These are phyloP conservation scores for Temnothorax rugatulus DNA, from an alignment of 2,888 invertebrate genomes.

Conservation along the genomic window DNA sequence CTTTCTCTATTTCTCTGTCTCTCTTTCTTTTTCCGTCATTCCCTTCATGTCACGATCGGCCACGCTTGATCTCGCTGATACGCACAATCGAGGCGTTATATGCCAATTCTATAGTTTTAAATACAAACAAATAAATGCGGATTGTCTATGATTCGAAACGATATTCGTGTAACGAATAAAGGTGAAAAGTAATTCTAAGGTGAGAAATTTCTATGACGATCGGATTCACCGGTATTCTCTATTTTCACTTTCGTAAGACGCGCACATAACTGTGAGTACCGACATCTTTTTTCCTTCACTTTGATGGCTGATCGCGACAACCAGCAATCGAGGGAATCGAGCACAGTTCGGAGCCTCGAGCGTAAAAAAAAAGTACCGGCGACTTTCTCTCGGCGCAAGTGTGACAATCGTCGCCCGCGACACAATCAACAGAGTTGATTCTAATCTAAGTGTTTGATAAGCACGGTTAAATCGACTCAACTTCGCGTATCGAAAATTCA, in stretches of 20 bases:
- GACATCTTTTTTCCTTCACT: not conserved
- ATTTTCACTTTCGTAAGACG: conserved; percentile 39
- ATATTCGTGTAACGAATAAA: conserved; percentile 26
- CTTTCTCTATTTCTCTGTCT: conserved; percentile 10
- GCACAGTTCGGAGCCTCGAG: conserved; percentile 64
- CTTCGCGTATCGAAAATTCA: not conserved
- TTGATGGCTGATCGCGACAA: conserved; percentile 44
- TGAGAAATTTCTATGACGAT: conserved; percentile 1
- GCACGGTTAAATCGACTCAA: conserved; percentile 34
- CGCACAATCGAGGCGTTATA: conserved; percentile 16
- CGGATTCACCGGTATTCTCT: not conserved
- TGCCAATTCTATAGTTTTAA: conserved; percentile 1
- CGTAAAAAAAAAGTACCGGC: conserved; percentile 60
- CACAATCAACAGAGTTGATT: conserved; percentile 50
- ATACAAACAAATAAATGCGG: conserved; percentile 10
- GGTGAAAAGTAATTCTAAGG: not conserved
- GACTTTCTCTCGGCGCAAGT: conserved; percentile 72
- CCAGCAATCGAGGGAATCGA: conserved; percentile 64
- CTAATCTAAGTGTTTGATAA: conserved; percentile 54
- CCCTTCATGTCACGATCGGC: conserved; percentile 37
- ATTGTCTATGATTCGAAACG: conserved; percentile 27
- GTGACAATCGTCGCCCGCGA: conserved; percentile 64
- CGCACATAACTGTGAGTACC: not conserved
- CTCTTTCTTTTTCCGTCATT: conserved; percentile 18
- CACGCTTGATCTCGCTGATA: conserved; percentile 44